Evolutionary conservation across 2,797 vertebrate genomes (phyloP).

Genomic region (Paramormyrops hopkinsi): DNA sequence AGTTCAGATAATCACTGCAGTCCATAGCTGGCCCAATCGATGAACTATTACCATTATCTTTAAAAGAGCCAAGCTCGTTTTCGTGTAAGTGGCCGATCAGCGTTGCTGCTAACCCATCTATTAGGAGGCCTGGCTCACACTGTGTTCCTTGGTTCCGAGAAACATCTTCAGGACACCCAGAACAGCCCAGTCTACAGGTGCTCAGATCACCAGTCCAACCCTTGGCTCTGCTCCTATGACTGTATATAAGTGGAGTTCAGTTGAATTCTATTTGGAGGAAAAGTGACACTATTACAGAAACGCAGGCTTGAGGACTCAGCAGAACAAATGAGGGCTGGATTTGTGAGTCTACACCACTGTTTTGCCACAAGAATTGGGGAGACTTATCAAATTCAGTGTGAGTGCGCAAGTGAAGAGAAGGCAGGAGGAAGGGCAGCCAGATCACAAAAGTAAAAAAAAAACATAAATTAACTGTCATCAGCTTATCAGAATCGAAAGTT

Average conservation of each 20-base stretch:
- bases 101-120: conserved; percentile 33
- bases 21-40: conserved; percentile 37
- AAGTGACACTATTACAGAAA: conserved; percentile 9
- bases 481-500: neutral
- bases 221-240: neutral
- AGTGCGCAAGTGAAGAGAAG: neutral
- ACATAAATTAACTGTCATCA: neutral
- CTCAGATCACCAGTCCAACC: conserved; percentile 5
- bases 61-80: conserved; percentile 49
- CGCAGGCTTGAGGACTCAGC: neutral
- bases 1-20: conserved; percentile 44
- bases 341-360: neutral
- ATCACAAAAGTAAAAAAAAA: neutral
- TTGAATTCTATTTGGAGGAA: neutral
- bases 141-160: conserved; percentile 28
- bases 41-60: conserved; percentile 48
- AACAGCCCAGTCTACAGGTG: neutral
- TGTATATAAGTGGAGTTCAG: neutral
- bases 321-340: neutral
- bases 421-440: neutral
- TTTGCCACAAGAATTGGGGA: neutral
- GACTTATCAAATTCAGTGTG: neutral
- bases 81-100: conserved; percentile 51
- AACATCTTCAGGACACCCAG: conserved; percentile 22
- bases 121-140: conserved; percentile 34